Evolutionary conservation across 2,888 invertebrate species (phyloP).

Genomic region (Hydropsyche betteni): DNA sequence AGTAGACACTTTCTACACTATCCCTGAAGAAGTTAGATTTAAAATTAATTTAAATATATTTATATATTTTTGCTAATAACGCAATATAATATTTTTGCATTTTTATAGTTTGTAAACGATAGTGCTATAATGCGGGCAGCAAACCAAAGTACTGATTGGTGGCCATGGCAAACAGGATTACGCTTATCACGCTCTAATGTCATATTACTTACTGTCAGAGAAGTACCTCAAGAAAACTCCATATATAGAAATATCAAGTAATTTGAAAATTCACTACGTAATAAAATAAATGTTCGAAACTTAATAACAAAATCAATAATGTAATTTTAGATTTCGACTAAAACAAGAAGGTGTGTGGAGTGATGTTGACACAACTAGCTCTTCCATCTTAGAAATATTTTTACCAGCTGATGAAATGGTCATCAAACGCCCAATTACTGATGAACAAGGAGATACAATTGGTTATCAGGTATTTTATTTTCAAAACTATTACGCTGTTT

Average conservation of each 20-base stretch:
- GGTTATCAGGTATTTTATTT: slow-evolving; percentile 63
- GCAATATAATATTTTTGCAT: not conserved
- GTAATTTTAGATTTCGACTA: slow-evolving; percentile 70
- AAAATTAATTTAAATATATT: not conserved
- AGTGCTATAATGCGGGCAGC: slow-evolving; percentile 69
- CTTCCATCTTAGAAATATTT: slow-evolving; percentile 86
- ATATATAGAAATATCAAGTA: slow-evolving; percentile 53
- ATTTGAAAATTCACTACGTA: not conserved
- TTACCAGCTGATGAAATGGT: slow-evolving; percentile 73
- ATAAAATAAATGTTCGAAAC: not conserved
- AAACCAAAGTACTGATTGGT: slow-evolving; percentile 85
- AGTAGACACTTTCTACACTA: slow-evolving; percentile 75
- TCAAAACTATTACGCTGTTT: not conserved
- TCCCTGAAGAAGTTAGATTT: slow-evolving; percentile 72
- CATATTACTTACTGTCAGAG: slow-evolving; percentile 82
- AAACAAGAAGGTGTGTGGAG: slow-evolving; percentile 89
- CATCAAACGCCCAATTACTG: slow-evolving; percentile 55
- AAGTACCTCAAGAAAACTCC: slow-evolving; percentile 67
- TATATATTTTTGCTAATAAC: not conserved
- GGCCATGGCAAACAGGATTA: slow-evolving; percentile 92
- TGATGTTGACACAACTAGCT: slow-evolving; percentile 79
- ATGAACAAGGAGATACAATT: slow-evolving; percentile 63
- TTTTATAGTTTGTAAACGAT: slow-evolving; percentile 67
- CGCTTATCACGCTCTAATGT: slow-evolving; percentile 86
- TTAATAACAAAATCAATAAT: not conserved